Evolutionary conservation across 2,888 invertebrate species (phyloP).

Genomic region (Eupithecia exiguata): DNA sequence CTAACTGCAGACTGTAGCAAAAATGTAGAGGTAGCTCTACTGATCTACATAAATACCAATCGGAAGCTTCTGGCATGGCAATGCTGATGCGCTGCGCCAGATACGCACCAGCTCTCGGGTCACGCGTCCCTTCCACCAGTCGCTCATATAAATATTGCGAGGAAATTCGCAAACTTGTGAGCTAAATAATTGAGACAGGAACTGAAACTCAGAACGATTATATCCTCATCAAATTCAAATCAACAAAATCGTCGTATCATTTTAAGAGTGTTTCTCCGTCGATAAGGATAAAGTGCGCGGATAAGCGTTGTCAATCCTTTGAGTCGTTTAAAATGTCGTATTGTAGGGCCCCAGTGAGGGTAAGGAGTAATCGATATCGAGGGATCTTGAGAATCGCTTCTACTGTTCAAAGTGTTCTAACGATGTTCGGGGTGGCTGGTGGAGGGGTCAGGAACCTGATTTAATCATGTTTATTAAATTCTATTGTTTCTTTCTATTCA

Average conservation of each 20-base stretch:
- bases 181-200: background rate
- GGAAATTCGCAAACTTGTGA: background rate
- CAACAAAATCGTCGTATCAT: slow-evolving; percentile 15
- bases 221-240: background rate
- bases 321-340: slow-evolving; percentile 5
- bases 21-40: too few relatives aligned
- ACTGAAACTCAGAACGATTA: background rate
- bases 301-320: slow-evolving; percentile 8
- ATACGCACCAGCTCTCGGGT: background rate
- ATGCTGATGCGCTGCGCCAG: too few relatives aligned
- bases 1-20: too few relatives aligned
- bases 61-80: too few relatives aligned
- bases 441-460: background rate
- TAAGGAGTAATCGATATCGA: background rate
- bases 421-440: background rate
- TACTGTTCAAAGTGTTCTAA: background rate
- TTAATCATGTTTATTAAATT: background rate
- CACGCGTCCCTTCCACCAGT: background rate
- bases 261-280: background rate
- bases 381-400: background rate
- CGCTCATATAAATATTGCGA: background rate
- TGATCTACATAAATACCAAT: too few relatives aligned
- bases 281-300: slow-evolving; percentile 1
- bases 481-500: too few relatives aligned
- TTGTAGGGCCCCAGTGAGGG: background rate